Evolutionary conservation across 2,797 vertebrate species (phyloP), one percentile per base, ranked within the genome.

Genomic region (Pipistrellus kuhlii): DNA sequence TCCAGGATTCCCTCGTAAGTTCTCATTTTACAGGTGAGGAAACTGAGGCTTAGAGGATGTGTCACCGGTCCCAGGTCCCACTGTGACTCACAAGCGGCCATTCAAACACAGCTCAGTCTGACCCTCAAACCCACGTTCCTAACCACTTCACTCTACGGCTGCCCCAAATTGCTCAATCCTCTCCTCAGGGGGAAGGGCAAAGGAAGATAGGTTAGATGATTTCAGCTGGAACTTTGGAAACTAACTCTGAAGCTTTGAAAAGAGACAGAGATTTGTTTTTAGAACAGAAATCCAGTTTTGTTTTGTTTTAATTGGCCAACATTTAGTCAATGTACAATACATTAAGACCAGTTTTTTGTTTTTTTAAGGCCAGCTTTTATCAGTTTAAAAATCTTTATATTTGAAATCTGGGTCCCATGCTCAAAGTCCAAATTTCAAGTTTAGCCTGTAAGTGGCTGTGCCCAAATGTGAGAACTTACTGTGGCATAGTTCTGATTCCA

Each of bases 311-410:
- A 72, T 75, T 93, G 44, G 32, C n/a, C 87, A 92, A 91, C 18
- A 75, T 82, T 51, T 32, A 85, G 48, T 46, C n/a, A 13, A 76
- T 44, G 44, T 11, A 14, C 46, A 57, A 80, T 14, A 93, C 20
- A 69, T 69, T 38, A 85, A 87, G 25, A 62, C 59, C 27, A 62
- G 57, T 27, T 27, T 5, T 57, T 57, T 6, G 4, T 51, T 59
- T 30, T 62, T 62, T 27, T 14, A 27, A 62, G 80, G 57, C 9
- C 62, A 78, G n/a, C 46, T 91, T 92, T 88, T 68, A 64, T 83
- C 48, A 81, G 44, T 81, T 84, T 81, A 51, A 75, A 95, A 62
- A 81, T 87, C n/a, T 78, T 82, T 57, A 88, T 80, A 86, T 84
- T 32, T 95, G 73, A 93, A 86, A 84, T 93, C 35, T 64, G 20